Base-by-base conservation (phyloP, 2,113 vertebrate species). In the Hoplias malabaricus region DNA sequence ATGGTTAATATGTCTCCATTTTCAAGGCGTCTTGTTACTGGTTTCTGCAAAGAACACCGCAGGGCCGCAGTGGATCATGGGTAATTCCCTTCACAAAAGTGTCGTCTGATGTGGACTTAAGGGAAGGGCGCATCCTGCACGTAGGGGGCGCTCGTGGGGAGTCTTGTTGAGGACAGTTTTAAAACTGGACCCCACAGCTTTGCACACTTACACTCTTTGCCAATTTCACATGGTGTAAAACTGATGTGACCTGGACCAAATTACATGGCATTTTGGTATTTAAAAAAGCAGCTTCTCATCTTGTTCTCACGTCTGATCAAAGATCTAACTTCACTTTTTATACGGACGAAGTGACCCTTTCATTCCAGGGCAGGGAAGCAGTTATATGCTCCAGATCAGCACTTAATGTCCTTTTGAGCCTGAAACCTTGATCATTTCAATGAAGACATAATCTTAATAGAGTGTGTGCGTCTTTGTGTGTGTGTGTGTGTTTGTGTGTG, bases 391-490 rank as follows among this genome's bases (percentile, higher is more conserved):
- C 14, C 25, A 40, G 23, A 16, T 2, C 33, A 11, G 16, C 57
- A 72, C 29, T 72, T 66, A 25, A 56, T 73, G 72, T 63, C 34
- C 48, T 13, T 73, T 79, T 66, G 19, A 54, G 57, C 43, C 29
- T 36, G 40, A 65, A 72, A 40, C 69, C 46, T 72, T 79, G 69
- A 71, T 78, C 36, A 53, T 59, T 65, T 53, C n/a, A 69, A 33
- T 57, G 11, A 78, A 54, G 53, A 40, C 33, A 21, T 34, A 65
- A 56, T 66, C 19, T 54, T 71, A 78, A 78, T 71, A n/a, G 57
- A 19, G 31, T 5, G 46, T 46, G 69, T n/a, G 53, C 36, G 21
- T 46, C 53, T 63, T 69, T n/a, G 53, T 48, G 21, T 46, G 50
- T 63, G 27, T 61, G 69, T n/a, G 53, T 48, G 21, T 46, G 69